Base-by-base conservation (phyloP, 2,888 invertebrate genomes). In the Lepidonotus clava region DNA sequence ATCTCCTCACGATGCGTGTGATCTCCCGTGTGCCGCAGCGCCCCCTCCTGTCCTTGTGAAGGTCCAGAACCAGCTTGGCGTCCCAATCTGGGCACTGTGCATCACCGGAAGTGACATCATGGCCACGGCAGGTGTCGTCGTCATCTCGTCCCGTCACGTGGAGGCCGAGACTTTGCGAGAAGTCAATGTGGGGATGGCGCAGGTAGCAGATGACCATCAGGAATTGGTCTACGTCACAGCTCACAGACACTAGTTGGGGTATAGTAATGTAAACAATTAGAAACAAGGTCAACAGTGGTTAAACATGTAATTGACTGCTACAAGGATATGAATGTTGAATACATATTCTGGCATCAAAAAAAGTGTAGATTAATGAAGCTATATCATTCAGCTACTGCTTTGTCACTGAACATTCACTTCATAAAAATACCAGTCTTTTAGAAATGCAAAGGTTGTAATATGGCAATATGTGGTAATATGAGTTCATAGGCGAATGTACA, bases 151-250 rank as follows among this genome's bases (percentile, higher is more conserved):
- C 76, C 0, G n/a, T 76, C 6, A 76, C 76, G 18, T 1, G 4
- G 1, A 76, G 5, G n/a, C 32, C 36, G 38, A 76, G 1, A 34
- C 38, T 38, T 6, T 36, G 14, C 4, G 76, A 38, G 24, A 76
- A 38, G 40, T 76, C 76, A 4, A 76, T 76, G 38, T 76, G 36
- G 6, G n/a, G 32, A 40, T 6, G 34, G 1, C 24, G 38, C 11
- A 36, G 14, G 76, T 76, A 76, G 76, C 76, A 76, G 38, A 76
- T 18, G 34, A 76, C 40, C 76, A 76, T 76, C 24, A 36, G 14
- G 24, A 76, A 76, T 0, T 36, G 21, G 36, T 36, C 76, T 18
- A 76, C 40, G 36, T 76, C 36, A 76, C 76, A 76, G 21, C 24
- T 34, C 4, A 76, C 76, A 14, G 40, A 14, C 21, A 76, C 76